Base-by-base conservation (phyloP, 2,113 vertebrate species). In the Menura novaehollandiae region DNA sequence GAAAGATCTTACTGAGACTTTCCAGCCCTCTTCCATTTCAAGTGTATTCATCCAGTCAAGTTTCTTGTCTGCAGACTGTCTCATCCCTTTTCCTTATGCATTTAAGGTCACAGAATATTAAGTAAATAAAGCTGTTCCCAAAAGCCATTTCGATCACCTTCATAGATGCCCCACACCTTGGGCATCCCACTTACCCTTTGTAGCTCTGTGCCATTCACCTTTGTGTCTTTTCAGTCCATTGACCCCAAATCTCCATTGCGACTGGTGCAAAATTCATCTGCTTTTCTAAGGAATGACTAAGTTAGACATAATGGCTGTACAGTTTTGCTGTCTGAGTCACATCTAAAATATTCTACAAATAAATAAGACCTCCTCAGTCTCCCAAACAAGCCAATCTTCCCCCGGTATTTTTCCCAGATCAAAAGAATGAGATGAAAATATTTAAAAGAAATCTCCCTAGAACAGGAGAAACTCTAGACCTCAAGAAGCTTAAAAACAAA, bases 121-220 rank as follows among this genome's bases (percentile, higher is more conserved):
- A 82, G 49, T 28, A 62, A 52, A 43, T 35, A 55, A 74, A 85
- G 7, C 9, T 8, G 6, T 85, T 77, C 20, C 69, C 26, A 64
- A 78, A 82, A 82, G 7, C 18, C 10, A 28, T 67, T 66, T 51
- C 22, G 59, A 15, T 7, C 0, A 0, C 14, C 7, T 81, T 53
- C 47, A 19, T 19, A 22, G 0, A 0, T 39, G 9, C 35, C 44
- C 44, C 30, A 56, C 12, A 56, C 13, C 5, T 24, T 30, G 33
- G 7, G 14, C 15, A 41, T 19, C 22, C n/a, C 28, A 55, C 16
- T 39, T 44, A 28, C 3, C 12, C 28, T 59, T 62, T 83, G 43
- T 53, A 79, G 13, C 8, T 62, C 39, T 27, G 28, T 91, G 56
- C 7, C 23, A 10, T 30, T 74, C 33, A 58, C 15, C 8, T 60